Percentiles rank a stretch among this genome's conserved stretches.
These are phyloP conservation scores for Geopemphigus sp. DNA, from an alignment of 1,140 invertebrate genomes.

Conservation along the genomic window DNA sequence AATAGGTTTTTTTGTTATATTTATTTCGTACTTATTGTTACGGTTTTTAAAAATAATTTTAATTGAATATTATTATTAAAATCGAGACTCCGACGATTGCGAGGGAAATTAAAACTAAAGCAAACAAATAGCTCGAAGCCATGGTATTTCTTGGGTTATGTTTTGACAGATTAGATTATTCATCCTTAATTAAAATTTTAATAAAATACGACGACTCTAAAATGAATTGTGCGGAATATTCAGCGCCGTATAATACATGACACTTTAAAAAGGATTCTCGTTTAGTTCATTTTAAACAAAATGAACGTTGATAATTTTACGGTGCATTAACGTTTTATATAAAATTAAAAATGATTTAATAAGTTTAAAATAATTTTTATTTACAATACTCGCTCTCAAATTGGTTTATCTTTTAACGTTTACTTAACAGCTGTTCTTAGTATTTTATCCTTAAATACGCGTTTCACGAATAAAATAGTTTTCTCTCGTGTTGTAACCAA, in stretches of 20 bases:
- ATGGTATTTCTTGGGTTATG: constrained; percentile 1
- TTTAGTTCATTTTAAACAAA: background rate
- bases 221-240: background rate
- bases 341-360: background rate
- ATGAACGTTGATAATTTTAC: background rate
- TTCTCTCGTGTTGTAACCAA: no score
- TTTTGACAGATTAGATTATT: constrained; percentile 19
- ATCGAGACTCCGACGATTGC: no score
- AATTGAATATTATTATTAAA: background rate
- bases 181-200: constrained; percentile 20
- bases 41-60: background rate
- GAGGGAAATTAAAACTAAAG: background rate
- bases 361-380: background rate
- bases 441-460: no score
- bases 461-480: no score
- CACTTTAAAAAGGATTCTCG: constrained; percentile 7
- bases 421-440: background rate
- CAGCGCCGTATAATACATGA: no score
- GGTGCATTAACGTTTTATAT: background rate
- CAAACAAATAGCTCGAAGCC: background rate
- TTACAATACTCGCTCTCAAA: background rate
- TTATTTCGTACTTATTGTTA: background rate
- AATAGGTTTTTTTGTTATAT: constrained; percentile 1
- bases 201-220: constrained; percentile 7
- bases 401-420: background rate